Conservation (phyloP, 2,113 vertebrate species). For the Scolopax mira region DNA sequence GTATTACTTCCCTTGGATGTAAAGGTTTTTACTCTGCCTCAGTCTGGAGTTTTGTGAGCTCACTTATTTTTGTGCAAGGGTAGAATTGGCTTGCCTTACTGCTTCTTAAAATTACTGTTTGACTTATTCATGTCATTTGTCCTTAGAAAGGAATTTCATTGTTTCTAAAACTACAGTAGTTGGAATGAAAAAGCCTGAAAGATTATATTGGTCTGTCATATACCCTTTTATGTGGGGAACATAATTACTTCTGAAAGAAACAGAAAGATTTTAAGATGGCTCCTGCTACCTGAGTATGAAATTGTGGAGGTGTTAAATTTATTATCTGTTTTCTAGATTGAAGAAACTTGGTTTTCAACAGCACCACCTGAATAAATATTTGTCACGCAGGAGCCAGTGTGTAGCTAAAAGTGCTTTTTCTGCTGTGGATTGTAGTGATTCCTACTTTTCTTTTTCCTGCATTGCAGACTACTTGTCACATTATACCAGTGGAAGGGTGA, state of each 20-base stretch:
- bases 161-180: constrained; percentile 16
- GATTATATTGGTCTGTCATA: background rate
- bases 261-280: constrained; percentile 1
- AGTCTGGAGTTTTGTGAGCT: background rate
- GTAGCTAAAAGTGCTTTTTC: constrained; percentile 24
- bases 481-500: constrained; percentile 55
- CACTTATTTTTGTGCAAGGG: background rate
- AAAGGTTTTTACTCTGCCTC: background rate
- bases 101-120: constrained; percentile 22
- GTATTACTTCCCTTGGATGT: background rate
- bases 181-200: constrained; percentile 23
- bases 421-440: background rate
- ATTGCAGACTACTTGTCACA: constrained; percentile 7
- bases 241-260: constrained; percentile 30
- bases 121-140: constrained; percentile 53
- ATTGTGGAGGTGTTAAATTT: constrained; percentile 8
- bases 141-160: constrained; percentile 21
- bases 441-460: constrained; percentile 7
- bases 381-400: constrained; percentile 9
- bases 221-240: background rate
- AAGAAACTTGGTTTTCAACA: background rate
- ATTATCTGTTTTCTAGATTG: background rate
- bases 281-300: background rate
- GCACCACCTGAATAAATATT: constrained; percentile 1
- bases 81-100: background rate